These are phyloP conservation scores for Andrena cerasifolii DNA, from an alignment of 1,140 invertebrate genomes.

Conservation along the genomic window DNA sequence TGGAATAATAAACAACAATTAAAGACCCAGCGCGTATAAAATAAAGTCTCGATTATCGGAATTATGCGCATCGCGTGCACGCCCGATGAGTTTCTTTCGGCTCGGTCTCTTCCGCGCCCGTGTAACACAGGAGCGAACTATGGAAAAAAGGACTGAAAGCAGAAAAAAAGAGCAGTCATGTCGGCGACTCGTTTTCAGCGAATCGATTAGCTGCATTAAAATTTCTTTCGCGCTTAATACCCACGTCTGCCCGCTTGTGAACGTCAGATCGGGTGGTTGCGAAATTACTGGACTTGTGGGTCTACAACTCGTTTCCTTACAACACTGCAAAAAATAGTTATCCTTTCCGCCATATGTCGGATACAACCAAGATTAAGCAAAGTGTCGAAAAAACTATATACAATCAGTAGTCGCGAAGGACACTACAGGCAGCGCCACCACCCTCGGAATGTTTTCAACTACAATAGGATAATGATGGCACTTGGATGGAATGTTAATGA, in stretches of 20 bases:
- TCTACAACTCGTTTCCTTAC: not conserved
- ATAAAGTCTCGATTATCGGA: slow-evolving; percentile 41
- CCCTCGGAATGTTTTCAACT: too few relatives aligned
- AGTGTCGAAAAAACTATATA: too few relatives aligned
- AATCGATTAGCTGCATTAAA: slow-evolving; percentile 46
- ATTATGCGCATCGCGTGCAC: slow-evolving; percentile 48
- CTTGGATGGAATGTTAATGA: too few relatives aligned
- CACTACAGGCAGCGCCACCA: too few relatives aligned
- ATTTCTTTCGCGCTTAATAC: slow-evolving; percentile 47
- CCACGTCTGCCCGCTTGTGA: slow-evolving; percentile 16
- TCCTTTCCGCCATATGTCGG: not conserved
- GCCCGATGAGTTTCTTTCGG: slow-evolving; percentile 9
- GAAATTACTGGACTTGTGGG: slow-evolving; percentile 5
- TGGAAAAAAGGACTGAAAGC: not conserved
- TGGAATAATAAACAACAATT: slow-evolving; percentile 36
- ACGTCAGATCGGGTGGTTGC: slow-evolving; percentile 1
- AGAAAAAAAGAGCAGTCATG: not conserved
- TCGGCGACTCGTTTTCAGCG: slow-evolving; percentile 40
- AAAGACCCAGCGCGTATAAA: slow-evolving; percentile 27
- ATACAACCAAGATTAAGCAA: too few relatives aligned
- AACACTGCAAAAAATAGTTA: not conserved
- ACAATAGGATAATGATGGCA: too few relatives aligned
- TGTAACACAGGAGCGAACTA: slow-evolving; percentile 26
- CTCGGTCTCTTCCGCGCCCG: slow-evolving; percentile 25
- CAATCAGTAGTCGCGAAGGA: too few relatives aligned